Evolutionary conservation across 2,113 vertebrate genomes (phyloP), one percentile per base, ranked within the genome.

Genomic region (Sinosuthora webbiana): DNA sequence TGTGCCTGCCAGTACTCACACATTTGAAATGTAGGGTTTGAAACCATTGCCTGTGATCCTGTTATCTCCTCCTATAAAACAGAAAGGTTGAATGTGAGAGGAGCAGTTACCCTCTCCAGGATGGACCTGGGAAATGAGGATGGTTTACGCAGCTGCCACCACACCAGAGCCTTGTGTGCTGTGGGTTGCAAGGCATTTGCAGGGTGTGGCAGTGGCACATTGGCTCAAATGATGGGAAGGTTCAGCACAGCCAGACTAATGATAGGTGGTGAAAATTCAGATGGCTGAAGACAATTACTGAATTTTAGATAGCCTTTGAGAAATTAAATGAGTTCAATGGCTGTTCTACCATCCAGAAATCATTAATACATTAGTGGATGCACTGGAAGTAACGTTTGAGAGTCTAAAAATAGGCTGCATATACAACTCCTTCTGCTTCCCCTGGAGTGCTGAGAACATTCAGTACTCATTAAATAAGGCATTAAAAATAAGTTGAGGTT

Each of bases 391-490:
- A 94, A 73, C 0, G 0, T 69, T 83, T 76, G 44, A 62, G 31
- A 27, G 33, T 56, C 75, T 86, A 89, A 96, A 95, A 85, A 84
- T 94, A 93, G 65, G 10, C 39, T 74, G 13, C 59, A 18, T 90
- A 60, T 71, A 91, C 74, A n/a, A n/a, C 28, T 91, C 91, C 83
- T 95, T 91, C 90, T 92, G 91, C 73, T 94, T 87, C 77, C n/a
- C 41, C 37, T 50, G 57, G 49, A 84, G 70, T 62, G 33, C 81
- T 57, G 89, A 85, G 94, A 91, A 95, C 87, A 93, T 73, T 91
- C 69, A 77, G 94, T 93, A 63, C 93, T 79, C 82, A 94, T 91
- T 95, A 94, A 92, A 89, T 74, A 89, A 71, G 31, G 9, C 37
- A 87, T 75, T 89, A 83, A 91, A 96, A 94, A 65, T 82, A 68